Percentiles rank a stretch among this genome's conserved stretches.
phyloP scores from a whole-genome alignment of 2,113 vertebrate species.

The Otocyon megalotis region DNA sequence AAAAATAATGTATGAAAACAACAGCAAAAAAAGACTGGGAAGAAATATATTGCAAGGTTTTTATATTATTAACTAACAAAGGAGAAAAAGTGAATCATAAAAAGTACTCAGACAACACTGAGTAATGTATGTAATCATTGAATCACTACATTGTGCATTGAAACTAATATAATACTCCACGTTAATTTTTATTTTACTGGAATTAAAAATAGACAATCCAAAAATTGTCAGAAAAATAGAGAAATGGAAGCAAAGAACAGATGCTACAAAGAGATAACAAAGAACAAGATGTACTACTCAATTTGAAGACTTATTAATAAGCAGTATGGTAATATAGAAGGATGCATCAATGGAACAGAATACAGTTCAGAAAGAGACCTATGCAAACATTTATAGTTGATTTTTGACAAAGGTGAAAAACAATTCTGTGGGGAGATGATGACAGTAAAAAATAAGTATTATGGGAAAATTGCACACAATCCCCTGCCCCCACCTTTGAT shows the following conservation, averaged over 20 bases:
- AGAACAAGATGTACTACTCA: neutral
- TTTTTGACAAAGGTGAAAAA: neutral
- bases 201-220: neutral
- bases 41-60: neutral
- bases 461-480: neutral
- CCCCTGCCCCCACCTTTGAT: neutral
- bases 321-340: neutral
- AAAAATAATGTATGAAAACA: neutral
- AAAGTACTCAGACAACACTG: neutral
- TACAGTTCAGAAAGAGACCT: neutral
- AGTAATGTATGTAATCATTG: neutral
- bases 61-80: neutral
- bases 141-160: neutral
- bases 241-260: neutral
- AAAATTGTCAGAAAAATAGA: neutral
- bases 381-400: neutral
- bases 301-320: slow-evolving; percentile 23
- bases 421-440: neutral
- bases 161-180: neutral
- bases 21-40: neutral
- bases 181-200: neutral
- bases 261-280: neutral
- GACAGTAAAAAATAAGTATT: neutral
- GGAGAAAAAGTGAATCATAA: neutral
- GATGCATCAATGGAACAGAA: neutral